phyloP scores from a whole-genome alignment of 2,888 invertebrate species.

The Alloplasta piceator region DNA sequence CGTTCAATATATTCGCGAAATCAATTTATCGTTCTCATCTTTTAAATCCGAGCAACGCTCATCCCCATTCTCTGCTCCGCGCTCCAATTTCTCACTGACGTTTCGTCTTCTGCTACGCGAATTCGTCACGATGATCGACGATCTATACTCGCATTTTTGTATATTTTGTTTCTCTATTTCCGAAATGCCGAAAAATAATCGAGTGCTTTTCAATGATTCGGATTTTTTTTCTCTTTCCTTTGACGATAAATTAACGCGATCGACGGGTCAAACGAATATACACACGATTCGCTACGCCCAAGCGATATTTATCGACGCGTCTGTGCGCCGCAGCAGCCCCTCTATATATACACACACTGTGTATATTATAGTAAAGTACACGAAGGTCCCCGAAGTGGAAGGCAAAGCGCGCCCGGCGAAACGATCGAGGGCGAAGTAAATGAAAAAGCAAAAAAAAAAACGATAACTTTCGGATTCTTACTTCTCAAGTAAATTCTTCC shows the following conservation, averaged over 20 bases:
- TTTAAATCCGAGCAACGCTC: too few relatives aligned
- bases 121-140: not conserved
- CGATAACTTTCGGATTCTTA: constrained; percentile 51
- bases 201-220: not conserved
- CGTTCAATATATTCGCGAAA: not conserved
- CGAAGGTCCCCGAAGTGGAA: constrained; percentile 29
- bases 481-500: constrained; percentile 70
- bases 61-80: not conserved
- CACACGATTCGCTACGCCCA: constrained; percentile 57
- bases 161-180: not conserved
- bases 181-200: not conserved
- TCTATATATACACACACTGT: constrained; percentile 26
- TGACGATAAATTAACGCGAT: constrained; percentile 7
- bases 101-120: constrained; percentile 1
- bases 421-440: constrained; percentile 53
- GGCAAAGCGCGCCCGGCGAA: constrained; percentile 58
- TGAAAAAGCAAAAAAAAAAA: constrained; percentile 53
- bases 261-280: constrained; percentile 8
- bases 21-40: not conserved
- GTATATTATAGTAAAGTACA: constrained; percentile 17
- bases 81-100: not conserved
- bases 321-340: constrained; percentile 51
- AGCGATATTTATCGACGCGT: constrained; percentile 63
- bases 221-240: constrained; percentile 9
- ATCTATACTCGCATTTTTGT: constrained; percentile 4